Evolutionary conservation across 2,888 invertebrate genomes (phyloP).

Genomic region (Eupithecia exiguata): DNA sequence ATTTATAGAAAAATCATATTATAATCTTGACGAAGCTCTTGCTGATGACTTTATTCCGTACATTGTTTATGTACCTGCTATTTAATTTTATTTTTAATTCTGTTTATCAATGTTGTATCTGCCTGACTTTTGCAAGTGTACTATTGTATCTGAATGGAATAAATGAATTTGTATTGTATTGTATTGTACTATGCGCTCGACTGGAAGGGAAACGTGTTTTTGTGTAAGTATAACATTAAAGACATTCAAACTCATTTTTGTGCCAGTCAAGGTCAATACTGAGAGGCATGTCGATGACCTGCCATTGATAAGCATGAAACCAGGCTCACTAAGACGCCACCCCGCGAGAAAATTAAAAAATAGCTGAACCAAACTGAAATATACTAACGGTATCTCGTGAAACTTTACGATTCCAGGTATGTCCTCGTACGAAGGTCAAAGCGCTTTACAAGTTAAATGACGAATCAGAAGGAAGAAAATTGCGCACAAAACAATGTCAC

Average conservation of each 20-base stretch:
- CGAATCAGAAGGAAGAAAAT: slow-evolving; percentile 4
- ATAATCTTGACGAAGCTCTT: too few relatives aligned
- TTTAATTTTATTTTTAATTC: too few relatives aligned
- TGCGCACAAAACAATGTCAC: slow-evolving; percentile 15
- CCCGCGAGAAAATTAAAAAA: neutral
- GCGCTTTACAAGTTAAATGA: neutral
- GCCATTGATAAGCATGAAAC: neutral
- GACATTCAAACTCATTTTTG: neutral
- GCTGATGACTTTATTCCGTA: too few relatives aligned
- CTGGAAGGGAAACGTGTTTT: neutral
- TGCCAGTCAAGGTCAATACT: neutral
- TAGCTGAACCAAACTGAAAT: neutral
- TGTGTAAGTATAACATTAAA: neutral
- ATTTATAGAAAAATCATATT: too few relatives aligned
- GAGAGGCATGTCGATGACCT: neutral
- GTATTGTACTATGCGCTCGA: neutral
- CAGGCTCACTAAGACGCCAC: neutral
- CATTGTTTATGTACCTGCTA: too few relatives aligned
- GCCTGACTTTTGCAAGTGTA: too few relatives aligned
- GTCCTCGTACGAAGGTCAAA: neutral
- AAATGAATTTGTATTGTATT: too few relatives aligned
- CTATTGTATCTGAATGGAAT: too few relatives aligned
- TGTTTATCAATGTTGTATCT: too few relatives aligned
- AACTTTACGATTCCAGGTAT: neutral
- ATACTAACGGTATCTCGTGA: neutral